Conservation (phyloP, 2,797 vertebrate species). For the Cossypha niveicapilla region DNA sequence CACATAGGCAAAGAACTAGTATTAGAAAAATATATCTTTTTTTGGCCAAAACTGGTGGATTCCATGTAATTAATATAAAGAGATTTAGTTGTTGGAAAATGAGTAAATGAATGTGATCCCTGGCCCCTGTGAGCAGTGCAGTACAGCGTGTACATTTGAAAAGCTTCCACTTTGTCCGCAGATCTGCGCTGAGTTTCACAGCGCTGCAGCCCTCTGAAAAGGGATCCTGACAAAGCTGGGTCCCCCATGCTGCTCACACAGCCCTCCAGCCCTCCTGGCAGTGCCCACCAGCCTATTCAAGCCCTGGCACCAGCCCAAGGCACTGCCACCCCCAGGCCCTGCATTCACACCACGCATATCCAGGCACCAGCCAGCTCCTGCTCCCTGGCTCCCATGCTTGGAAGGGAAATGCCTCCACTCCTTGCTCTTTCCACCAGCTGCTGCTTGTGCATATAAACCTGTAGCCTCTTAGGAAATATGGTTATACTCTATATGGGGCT, state of each 20-base stretch:
- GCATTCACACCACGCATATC: accelerated
- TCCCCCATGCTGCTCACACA: neutral
- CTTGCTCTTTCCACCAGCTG: neutral
- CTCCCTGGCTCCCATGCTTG: neutral
- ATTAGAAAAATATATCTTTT: neutral
- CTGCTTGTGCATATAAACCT: neutral
- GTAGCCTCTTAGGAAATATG: neutral
- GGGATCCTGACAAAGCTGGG: conserved; percentile 30
- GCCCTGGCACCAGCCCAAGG: neutral
- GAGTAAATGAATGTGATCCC: neutral
- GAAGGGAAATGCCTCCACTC: neutral
- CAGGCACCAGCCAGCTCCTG: neutral
- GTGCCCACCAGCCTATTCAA: neutral
- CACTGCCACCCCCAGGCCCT: accelerated
- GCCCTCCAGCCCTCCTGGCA: conserved; percentile 18
- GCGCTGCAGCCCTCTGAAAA: neutral
- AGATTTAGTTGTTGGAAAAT: conserved; percentile 15
- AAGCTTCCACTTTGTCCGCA: neutral
- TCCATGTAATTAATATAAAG: conserved; percentile 29
- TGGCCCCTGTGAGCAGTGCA: neutral
- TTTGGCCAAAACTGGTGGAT: neutral
- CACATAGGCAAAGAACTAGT: neutral
- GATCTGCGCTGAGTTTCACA: neutral
- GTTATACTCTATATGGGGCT: neutral
- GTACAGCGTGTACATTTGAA: conserved; percentile 21